Conservation (phyloP, 2,797 vertebrate species). For the Anguilla megastoma region DNA sequence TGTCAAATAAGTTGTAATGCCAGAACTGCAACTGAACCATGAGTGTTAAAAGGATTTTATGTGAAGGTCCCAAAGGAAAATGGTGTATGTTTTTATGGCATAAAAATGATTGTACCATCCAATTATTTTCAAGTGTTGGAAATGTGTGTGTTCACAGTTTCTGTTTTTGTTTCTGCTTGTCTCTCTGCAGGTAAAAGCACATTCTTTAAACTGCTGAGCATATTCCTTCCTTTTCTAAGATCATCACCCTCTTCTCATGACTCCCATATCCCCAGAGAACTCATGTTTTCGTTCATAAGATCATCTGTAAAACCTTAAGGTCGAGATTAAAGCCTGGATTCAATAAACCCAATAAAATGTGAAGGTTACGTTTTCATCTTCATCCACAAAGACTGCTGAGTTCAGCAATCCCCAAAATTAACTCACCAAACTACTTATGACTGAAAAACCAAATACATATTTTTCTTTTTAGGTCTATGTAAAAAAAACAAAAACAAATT, state of each 20-base stretch:
- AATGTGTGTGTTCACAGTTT: conserved; percentile 64
- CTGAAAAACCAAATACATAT: too few relatives aligned
- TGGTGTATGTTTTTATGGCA: conserved; percentile 57
- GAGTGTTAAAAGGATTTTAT: conserved; percentile 65
- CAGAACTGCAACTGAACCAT: conserved; percentile 57
- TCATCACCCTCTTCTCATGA: conserved; percentile 39
- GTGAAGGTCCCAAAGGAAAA: conserved; percentile 66
- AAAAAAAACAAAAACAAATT: too few relatives aligned
- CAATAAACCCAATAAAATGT: not conserved
- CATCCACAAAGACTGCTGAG: too few relatives aligned
- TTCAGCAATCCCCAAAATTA: too few relatives aligned
- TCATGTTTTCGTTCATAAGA: not conserved
- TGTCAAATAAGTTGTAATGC: conserved; percentile 50
- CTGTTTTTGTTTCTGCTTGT: conserved; percentile 56
- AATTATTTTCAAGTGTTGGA: conserved; percentile 58
- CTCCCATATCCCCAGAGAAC: not conserved
- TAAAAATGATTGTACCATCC: conserved; percentile 50
- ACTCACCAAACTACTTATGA: too few relatives aligned
- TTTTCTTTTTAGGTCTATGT: too few relatives aligned
- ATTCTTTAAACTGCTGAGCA: conserved; percentile 65
- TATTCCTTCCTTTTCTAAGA: conserved; percentile 45
- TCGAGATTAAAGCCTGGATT: too few relatives aligned
- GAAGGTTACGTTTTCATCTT: not conserved
- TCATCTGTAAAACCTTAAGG: not conserved
- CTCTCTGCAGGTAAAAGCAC: conserved; percentile 60